A percentile compares a stretch with the other conserved stretches of the same genome.
Conservation (phyloP, 2,113 vertebrate genomes). For the Psittacus erithacus region DNA sequence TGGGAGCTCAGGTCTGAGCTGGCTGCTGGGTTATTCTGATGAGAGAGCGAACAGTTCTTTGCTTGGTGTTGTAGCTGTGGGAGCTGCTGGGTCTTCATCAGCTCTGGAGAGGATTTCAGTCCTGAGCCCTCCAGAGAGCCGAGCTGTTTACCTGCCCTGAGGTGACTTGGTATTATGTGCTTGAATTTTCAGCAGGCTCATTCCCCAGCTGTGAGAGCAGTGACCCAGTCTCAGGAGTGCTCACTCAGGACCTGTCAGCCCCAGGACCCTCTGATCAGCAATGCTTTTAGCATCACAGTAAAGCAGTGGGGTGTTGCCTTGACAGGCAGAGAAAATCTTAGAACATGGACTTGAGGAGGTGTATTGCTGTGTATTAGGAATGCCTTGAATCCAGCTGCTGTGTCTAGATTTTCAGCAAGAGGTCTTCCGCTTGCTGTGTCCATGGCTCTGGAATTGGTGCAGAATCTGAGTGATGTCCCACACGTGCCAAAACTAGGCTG, state of each 20-base stretch:
- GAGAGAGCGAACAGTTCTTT: neutral
- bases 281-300: neutral
- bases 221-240: neutral
- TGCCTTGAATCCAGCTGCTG: neutral
- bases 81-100: neutral
- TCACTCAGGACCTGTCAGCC: neutral
- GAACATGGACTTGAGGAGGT: neutral
- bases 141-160: neutral
- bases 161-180: neutral
- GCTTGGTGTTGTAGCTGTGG: neutral
- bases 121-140: neutral
- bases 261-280: neutral
- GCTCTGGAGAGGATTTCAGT: neutral
- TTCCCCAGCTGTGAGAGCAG: neutral
- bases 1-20: neutral
- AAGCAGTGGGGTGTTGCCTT: neutral
- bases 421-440: neutral
- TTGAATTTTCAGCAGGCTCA: neutral
- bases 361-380: neutral
- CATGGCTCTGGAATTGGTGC: fast-evolving
- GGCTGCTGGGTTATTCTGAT: neutral
- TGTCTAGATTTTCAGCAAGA: neutral
- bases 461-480: neutral
- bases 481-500: neutral
- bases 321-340: neutral